Base-by-base conservation (phyloP, 1,140 invertebrate genomes). In the Magallana ariakensis region DNA sequence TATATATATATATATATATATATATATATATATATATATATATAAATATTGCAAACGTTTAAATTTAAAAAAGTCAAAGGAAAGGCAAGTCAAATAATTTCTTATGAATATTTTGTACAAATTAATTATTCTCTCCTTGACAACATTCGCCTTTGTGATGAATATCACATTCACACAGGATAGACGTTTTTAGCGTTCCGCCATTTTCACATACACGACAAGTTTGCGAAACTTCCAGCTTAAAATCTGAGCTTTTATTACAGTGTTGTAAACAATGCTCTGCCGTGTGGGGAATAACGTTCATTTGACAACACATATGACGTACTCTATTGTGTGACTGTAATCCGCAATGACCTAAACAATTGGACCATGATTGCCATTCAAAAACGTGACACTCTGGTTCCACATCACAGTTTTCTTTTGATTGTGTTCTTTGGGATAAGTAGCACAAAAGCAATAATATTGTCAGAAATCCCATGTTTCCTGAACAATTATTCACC, bases 201-300 rank as follows among this genome's bases (percentile, higher is more conserved):
- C 58, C 58, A 62, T 62, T 62, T 62, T n/a, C 58, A 62, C 58
- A 62, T 62, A 62, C 19, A n/a, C 58, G 16, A 19, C 58, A 62
- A 7, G 58, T 8, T 62, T 62, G 16, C 16, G 58, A 62, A 16
- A n/a, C 13, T n/a, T 62, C 13, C 16, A 62, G 19, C 19, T 62
- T n/a, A 62, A 62, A 62, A 62, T 16, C 19, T 8, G 16, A 16
- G 19, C 16, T 7, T 15, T 16, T 16, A 7, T 62, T 62, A 62
- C 58, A 62, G 15, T 62, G 58, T 62, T n/a, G 16, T 19, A 62
- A 19, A 16, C 58, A 62, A 19, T 62, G 16, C 16, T 62, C 58
- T 62, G 19, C 9, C 0, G 58, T 19, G 8, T 62, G 58, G 1
- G 58, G 58, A 62, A 16, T 62, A 19, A 62, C 58, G 19, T 16